Evolutionary conservation across 2,797 vertebrate genomes (phyloP), one percentile per base, ranked within the genome.

Genomic region (Molossus molossus): DNA sequence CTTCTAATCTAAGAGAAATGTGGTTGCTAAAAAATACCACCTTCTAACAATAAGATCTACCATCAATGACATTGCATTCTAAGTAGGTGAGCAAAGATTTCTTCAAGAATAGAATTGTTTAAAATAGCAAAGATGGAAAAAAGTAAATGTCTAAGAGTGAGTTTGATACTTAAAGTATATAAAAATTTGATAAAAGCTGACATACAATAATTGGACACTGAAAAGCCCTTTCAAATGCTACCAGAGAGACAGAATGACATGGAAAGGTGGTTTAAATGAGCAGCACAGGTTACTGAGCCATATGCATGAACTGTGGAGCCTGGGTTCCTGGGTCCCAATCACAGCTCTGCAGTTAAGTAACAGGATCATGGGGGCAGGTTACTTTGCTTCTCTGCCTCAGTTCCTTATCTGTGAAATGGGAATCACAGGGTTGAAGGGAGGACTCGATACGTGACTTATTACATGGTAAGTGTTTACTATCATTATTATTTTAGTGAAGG

Each of bases 161-260:
- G 88, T 65, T 70, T 85, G n/a, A 50, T 70, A 40, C 48, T 82
- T 83, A 77, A 55, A 90, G 21, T 64, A 45, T 33, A 82, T 69
- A 64, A 27, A 88, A 70, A 91, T 86, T 57, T 13, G 27, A 21
- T 40, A 80, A 83, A 85, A 88, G 37, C 72, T 27, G 50, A 27
- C 21, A 18, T 29, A 11, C 58, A 93, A 85, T 10, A 62, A 87
- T 82, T 86, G n/a, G 72, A 84, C 23, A 80, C 29, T 64, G 72
- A 77, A 72, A 76, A 60, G 29, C 2, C 64, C 85, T 55, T 87
- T 84, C 77, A 73, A 91, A 87, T 84, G 20, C 50, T 85, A 48
- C 33, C 25, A 48, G 0, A 84, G 48, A 87, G 58, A 55, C 53
- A n/a, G 20, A 50, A 55, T 53, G 25, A 70, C 53, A 84, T 1